Conservation (phyloP, 2,797 vertebrate species). For the Macrochelys suwanniensis region DNA sequence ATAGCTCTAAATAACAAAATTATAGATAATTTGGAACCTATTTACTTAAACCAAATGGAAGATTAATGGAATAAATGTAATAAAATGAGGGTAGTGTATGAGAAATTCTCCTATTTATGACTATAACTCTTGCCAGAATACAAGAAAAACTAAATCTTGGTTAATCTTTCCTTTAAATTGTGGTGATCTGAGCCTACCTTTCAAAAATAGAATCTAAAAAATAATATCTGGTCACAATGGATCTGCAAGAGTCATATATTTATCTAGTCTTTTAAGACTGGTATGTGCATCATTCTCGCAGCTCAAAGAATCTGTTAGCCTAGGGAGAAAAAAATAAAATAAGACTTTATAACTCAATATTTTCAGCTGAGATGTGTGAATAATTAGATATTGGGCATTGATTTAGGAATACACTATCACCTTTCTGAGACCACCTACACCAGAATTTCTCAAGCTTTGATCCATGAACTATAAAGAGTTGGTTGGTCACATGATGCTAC, state of each 20-base stretch:
- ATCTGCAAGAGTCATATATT: not conserved
- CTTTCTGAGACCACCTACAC: no score
- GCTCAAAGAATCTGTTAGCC: not conserved
- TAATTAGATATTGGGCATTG: not conserved
- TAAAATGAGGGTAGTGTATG: not conserved
- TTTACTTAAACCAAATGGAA: not conserved
- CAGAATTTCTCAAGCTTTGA: not conserved
- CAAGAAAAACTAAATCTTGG: not conserved
- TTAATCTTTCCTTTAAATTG: not conserved
- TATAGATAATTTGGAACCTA: not conserved
- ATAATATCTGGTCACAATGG: not conserved
- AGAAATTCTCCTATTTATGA: not conserved
- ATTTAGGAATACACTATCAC: no score
- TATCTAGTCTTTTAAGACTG: not conserved
- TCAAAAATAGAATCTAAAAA: not conserved
- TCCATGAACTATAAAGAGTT: not conserved
- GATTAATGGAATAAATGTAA: not conserved
- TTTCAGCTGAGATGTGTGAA: not conserved
- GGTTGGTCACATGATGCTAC: not conserved
- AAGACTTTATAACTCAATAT: not conserved
- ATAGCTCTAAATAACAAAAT: not conserved
- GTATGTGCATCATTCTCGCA: not conserved
- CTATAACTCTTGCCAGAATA: not conserved
- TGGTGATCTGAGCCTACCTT: not conserved
- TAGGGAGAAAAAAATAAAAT: not conserved